A percentile compares a stretch with the other conserved stretches of the same genome.
These are phyloP conservation scores for Calameuta filiformis DNA, from an alignment of 2,888 invertebrate species.

Conservation along the genomic window DNA sequence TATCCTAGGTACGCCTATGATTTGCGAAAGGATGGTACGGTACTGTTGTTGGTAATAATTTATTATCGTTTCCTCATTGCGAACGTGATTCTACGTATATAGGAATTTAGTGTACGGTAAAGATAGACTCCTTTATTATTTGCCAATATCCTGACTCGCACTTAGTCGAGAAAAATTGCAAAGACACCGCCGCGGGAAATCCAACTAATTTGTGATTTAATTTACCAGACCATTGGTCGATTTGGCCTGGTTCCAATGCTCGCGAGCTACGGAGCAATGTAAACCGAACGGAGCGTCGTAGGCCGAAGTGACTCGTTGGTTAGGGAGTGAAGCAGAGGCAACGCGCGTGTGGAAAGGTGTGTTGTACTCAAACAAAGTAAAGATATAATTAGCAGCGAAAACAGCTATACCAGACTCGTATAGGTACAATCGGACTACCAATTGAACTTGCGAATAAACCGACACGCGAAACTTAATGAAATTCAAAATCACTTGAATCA, in stretches of 20 bases:
- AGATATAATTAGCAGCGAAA: conserved; percentile 57
- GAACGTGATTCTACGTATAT: not conserved
- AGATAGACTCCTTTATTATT: not conserved
- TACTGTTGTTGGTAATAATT: not conserved
- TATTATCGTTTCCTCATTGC: not conserved
- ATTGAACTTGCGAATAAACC: conserved; percentile 6
- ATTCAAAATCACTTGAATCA: not conserved
- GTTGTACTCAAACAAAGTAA: conserved; percentile 65
- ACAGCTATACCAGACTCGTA: not conserved
- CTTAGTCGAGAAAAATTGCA: not conserved
- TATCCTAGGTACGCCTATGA: not conserved
- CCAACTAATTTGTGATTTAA: conserved; percentile 49
- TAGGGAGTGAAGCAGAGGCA: conserved; percentile 36
- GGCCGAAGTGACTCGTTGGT: conserved; percentile 25
- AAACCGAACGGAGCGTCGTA: conserved; percentile 19
- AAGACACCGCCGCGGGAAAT: conserved; percentile 28
- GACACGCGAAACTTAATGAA: not conserved
- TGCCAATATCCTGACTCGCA: not conserved
- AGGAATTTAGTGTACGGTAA: not conserved
- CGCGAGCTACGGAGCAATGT: conserved; percentile 34
- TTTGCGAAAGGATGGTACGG: not conserved
- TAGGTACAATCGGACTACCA: conserved; percentile 22
- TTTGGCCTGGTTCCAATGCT: conserved; percentile 54
- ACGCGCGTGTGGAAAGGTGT: conserved; percentile 61
- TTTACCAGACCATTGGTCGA: conserved; percentile 52